phyloP scores from a whole-genome alignment of 2,113 vertebrate genomes.

The Eublepharis macularius region DNA sequence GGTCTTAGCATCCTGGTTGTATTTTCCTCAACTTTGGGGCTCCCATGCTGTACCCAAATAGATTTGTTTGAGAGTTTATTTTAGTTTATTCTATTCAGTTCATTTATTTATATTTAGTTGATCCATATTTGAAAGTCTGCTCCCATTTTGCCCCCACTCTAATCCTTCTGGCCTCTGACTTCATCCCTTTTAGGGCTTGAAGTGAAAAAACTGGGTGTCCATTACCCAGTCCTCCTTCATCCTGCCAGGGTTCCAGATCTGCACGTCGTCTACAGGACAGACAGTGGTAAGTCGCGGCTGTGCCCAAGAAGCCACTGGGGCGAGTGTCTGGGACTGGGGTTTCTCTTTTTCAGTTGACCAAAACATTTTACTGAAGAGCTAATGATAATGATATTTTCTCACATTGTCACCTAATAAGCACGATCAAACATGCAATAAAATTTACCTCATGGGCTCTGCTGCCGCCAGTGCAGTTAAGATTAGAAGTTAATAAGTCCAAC shows the following conservation, averaged over 20 bases:
- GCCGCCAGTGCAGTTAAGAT: too few species aligned
- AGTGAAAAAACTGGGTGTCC: slow-evolving; percentile 53
- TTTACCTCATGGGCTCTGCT: too few species aligned
- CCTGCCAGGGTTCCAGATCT: slow-evolving; percentile 68
- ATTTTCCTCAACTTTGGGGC: too few species aligned
- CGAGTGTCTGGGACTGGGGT: background rate
- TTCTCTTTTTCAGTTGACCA: background rate
- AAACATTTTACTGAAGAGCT: background rate
- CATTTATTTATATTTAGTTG: background rate
- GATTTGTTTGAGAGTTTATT: too few species aligned
- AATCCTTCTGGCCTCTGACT: background rate
- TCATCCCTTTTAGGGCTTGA: slow-evolving; percentile 61
- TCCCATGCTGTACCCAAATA: too few species aligned
- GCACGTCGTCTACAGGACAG: slow-evolving; percentile 28
- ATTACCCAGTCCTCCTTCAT: slow-evolving; percentile 71
- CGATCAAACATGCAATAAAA: too few species aligned
- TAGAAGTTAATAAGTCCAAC: too few species aligned
- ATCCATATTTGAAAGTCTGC: background rate
- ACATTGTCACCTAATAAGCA: background rate
- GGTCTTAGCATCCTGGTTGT: too few species aligned
- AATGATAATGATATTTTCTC: background rate
- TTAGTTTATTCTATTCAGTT: too few species aligned
- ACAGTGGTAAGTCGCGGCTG: slow-evolving; percentile 56
- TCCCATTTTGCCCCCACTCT: background rate
- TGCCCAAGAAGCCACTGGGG: background rate